phyloP scores from a whole-genome alignment of 2,888 invertebrate species.

The Hyalella azteca region DNA sequence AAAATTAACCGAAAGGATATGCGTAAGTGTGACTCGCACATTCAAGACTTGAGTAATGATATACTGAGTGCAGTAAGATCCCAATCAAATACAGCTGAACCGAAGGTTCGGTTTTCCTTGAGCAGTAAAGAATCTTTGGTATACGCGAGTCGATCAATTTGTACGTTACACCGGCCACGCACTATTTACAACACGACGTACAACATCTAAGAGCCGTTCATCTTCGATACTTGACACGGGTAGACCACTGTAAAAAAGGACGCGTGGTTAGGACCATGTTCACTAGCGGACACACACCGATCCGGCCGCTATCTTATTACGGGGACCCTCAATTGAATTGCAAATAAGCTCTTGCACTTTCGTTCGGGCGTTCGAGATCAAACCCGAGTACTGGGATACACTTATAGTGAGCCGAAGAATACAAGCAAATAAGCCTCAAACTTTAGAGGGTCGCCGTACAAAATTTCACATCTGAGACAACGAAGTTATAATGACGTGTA shows the following conservation, averaged over 20 bases:
- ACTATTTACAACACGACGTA: not conserved
- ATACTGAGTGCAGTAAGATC: too few relatives aligned
- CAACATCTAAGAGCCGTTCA: slow-evolving; percentile 23
- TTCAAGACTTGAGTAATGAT: too few relatives aligned
- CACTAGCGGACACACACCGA: slow-evolving; percentile 18
- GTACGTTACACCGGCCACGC: not conserved
- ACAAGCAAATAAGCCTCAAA: slow-evolving; percentile 1
- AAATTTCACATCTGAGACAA: not conserved
- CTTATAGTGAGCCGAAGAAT: not conserved
- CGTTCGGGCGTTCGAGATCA: slow-evolving; percentile 21
- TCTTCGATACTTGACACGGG: slow-evolving; percentile 32
- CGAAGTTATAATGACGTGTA: not conserved
- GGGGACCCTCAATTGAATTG: slow-evolving; percentile 30
- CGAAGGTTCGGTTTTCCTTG: too few relatives aligned
- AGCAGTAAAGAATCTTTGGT: not conserved
- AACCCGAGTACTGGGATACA: slow-evolving; percentile 4
- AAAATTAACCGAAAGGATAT: too few relatives aligned
- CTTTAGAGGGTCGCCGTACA: not conserved
- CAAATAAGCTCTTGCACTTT: slow-evolving; percentile 36
- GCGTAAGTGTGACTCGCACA: too few relatives aligned
- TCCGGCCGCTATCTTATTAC: slow-evolving; percentile 23
- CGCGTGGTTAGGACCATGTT: slow-evolving; percentile 2
- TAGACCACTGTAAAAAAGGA: slow-evolving; percentile 23
- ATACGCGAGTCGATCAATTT: not conserved
- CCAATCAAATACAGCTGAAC: too few relatives aligned